Percentiles rank a stretch among this genome's conserved stretches.
These are phyloP conservation scores for Lagorchestes hirsutus DNA, from an alignment of 2,797 vertebrate species.

Conservation along the genomic window DNA sequence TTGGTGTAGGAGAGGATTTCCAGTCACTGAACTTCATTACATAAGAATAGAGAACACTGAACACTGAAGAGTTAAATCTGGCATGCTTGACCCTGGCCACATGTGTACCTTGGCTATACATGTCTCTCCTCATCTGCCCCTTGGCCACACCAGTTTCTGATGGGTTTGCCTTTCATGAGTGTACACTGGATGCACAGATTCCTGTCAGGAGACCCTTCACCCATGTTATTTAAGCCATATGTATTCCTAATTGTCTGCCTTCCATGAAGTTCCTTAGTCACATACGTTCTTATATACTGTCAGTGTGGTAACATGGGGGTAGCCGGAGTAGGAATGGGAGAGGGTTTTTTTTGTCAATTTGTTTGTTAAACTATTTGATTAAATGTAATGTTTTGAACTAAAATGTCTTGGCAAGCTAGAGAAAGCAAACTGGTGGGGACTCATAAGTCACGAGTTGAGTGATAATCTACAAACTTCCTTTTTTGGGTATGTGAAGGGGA, in stretches of 20 bases:
- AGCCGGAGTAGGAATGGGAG: background rate
- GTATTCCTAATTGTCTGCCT: background rate
- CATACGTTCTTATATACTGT: background rate
- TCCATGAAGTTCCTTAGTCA: background rate
- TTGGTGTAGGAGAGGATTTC: background rate
- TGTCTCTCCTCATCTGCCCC: background rate
- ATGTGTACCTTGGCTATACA: background rate
- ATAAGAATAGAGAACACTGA: background rate
- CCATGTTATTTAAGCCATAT: background rate
- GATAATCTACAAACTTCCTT: background rate
- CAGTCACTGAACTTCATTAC: background rate
- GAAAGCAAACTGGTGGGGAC: background rate
- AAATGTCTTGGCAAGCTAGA: background rate
- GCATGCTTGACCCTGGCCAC: background rate
- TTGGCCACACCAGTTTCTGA: background rate
- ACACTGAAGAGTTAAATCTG: background rate
- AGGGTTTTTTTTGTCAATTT: background rate
- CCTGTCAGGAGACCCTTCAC: background rate
- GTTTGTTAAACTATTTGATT: background rate
- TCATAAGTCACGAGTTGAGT: background rate
- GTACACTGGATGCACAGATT: background rate
- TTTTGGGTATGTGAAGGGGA: background rate
- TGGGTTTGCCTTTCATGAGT: background rate
- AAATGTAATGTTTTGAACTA: background rate
- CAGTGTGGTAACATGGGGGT: background rate